Evolutionary conservation across 2,113 vertebrate genomes (phyloP).

Genomic region (Bungarus multicinctus): DNA sequence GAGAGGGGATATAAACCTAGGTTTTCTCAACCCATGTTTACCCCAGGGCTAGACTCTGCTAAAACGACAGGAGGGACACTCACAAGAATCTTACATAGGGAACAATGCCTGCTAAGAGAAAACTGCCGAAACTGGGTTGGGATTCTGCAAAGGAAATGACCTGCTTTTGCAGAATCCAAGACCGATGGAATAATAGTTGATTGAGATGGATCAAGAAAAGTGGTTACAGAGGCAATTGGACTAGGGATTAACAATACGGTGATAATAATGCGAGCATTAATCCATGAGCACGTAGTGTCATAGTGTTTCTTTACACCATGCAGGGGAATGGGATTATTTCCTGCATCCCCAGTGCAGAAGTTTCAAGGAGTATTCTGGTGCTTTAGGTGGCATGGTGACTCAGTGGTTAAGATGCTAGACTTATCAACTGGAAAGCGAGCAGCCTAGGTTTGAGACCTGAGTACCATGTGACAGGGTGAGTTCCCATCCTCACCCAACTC

Average conservation of each 20-base stretch:
- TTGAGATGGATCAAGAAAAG: background rate
- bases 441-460: background rate
- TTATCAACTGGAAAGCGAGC: background rate
- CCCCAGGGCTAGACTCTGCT: background rate
- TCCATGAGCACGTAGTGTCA: background rate
- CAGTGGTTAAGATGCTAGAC: background rate
- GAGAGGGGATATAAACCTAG: background rate
- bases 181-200: background rate
- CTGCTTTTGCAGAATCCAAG: background rate
- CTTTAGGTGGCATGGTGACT: background rate
- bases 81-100: background rate
- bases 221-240: background rate
- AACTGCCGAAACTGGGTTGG: no score
- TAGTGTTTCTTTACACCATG: background rate
- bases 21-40: background rate
- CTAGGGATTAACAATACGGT: background rate
- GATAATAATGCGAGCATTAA: background rate
- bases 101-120: no score
- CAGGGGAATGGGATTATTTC: background rate
- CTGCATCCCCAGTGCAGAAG: background rate
- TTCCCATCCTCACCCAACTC: background rate
- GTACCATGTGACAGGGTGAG: no score
- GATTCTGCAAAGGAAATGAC: background rate
- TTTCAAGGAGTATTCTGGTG: background rate
- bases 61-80: background rate